Conservation (phyloP, 35 echinoderm and acorn worm genomes). For the Lytechinus variegatus region DNA sequence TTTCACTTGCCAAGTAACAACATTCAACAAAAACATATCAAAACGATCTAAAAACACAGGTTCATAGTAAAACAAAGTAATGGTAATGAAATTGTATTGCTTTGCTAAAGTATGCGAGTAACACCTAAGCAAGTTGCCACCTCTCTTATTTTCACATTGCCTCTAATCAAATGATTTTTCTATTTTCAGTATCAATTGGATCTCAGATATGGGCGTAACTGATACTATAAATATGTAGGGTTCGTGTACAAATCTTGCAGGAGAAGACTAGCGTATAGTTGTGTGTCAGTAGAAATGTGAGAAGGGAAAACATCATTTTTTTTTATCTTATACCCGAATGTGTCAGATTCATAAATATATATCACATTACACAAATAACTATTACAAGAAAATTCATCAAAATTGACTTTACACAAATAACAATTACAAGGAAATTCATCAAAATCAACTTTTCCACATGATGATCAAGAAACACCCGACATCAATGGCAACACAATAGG, state of each 20-base stretch:
- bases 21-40: not conserved
- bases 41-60: not conserved
- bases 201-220: not conserved
- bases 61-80: not conserved
- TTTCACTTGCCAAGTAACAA: not conserved
- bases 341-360: too few species aligned
- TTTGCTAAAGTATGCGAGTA: not conserved
- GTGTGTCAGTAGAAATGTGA: not conserved
- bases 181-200: not conserved
- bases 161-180: not conserved
- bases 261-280: not conserved
- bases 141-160: not conserved
- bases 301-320: too few species aligned
- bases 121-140: not conserved
- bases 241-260: too few species aligned
- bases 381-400: too few species aligned
- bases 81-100: not conserved
- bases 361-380: too few species aligned
- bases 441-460: too few species aligned
- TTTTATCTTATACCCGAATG: too few species aligned
- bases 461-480: too few species aligned
- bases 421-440: too few species aligned
- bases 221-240: too few species aligned
- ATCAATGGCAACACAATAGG: too few species aligned
- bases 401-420: too few species aligned